Percentiles rank a stretch among this genome's conserved stretches.
These are phyloP conservation scores for Microcebus griseorufus DNA, from an alignment of 2,113 vertebrate genomes.

Conservation along the genomic window DNA sequence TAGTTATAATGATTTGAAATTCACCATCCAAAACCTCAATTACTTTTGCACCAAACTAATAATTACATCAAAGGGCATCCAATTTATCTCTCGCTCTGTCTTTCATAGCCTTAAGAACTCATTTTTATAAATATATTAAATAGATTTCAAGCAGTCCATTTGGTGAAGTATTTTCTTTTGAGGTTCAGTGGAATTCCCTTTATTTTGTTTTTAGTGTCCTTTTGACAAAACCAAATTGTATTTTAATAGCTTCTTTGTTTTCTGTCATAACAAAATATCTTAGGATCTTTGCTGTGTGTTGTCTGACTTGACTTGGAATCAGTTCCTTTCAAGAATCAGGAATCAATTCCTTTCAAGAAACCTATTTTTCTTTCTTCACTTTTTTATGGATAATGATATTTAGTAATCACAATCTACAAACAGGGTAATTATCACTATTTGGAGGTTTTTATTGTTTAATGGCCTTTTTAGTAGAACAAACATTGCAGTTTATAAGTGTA, in stretches of 20 bases:
- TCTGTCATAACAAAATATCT: neutral
- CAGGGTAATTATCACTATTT: neutral
- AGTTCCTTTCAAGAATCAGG: neutral
- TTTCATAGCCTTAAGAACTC: neutral
- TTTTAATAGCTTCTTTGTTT: neutral
- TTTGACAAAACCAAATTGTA: neutral
- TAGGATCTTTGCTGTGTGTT: neutral
- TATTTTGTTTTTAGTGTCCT: neutral
- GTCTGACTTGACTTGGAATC: neutral
- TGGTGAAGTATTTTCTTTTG: neutral
- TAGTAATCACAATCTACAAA: neutral
- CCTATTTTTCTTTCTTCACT: neutral
- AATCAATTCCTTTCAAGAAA: neutral
- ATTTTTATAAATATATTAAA: neutral
- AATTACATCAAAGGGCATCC: neutral
- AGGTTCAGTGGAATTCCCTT: neutral
- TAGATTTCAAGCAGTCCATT: neutral
- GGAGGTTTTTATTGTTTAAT: neutral
- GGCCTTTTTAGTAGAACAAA: neutral
- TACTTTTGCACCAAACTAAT: no score
- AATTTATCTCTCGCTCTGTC: neutral
- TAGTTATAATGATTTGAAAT: no score
- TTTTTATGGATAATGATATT: neutral
- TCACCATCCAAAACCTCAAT: no score
- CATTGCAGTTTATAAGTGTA: neutral